Conservation (phyloP, 2,797 vertebrate genomes). For the Hirundo rustica region DNA sequence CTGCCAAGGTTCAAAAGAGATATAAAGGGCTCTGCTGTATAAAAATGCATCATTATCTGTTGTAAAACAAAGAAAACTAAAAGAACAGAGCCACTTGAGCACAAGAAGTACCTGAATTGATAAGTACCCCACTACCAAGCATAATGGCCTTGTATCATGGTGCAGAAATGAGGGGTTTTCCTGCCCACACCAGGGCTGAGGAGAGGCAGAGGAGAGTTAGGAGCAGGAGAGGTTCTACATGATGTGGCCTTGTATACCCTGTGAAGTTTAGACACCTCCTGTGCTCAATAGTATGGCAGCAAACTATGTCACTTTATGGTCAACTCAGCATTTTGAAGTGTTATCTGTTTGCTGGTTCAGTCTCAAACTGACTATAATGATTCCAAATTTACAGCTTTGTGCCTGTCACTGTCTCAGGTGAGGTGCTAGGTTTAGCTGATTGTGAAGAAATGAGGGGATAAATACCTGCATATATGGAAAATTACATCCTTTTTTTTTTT, state of each 20-base stretch:
- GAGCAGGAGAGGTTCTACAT: neutral
- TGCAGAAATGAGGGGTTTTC: neutral
- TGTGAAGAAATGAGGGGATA: neutral
- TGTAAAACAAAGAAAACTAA: neutral
- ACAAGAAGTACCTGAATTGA: neutral
- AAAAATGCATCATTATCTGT: neutral
- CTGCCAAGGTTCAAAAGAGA: neutral
- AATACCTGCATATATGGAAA: neutral
- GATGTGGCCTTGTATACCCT: neutral
- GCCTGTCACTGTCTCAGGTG: neutral
- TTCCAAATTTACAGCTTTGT: neutral
- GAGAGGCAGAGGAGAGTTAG: neutral
- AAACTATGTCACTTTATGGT: neutral
- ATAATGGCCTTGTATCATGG: neutral
- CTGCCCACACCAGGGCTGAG: rapidly evolving
- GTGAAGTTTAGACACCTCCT: neutral
- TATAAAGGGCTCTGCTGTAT: neutral
- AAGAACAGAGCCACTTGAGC: neutral
- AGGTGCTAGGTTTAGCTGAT: neutral
- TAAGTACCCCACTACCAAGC: neutral
- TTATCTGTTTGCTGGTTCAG: neutral
- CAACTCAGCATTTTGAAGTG: neutral
- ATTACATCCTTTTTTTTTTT: neutral
- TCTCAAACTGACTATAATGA: neutral
- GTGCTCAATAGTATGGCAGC: neutral